Conservation (phyloP, 1,140 invertebrate genomes). For the Magallana gigas region DNA sequence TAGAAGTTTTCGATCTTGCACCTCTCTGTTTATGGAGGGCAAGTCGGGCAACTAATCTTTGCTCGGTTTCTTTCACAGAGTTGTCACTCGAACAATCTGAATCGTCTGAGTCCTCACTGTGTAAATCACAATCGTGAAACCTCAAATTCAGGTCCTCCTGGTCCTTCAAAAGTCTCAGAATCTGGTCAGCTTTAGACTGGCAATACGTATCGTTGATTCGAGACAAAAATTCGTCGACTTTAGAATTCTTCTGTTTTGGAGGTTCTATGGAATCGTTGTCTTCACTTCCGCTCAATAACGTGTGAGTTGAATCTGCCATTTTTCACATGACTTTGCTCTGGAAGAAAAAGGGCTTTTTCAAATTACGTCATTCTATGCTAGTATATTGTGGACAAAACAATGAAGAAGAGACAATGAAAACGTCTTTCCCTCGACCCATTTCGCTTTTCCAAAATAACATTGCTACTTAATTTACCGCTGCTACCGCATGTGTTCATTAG, state of each 20-base stretch:
- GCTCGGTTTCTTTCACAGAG: conserved; percentile 57
- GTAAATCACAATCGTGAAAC: conserved; percentile 50
- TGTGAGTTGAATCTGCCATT: conserved; percentile 37
- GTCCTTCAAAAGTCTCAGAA: conserved; percentile 61
- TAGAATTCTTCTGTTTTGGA: background rate
- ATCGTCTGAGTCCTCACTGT: conserved; percentile 44
- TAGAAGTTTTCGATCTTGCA: conserved; percentile 61
- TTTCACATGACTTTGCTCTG: conserved; percentile 42
- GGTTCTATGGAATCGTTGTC: background rate
- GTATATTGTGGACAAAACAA: background rate
- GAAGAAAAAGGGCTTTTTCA: conserved; percentile 12
- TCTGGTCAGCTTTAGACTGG: conserved; percentile 63
- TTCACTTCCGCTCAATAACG: background rate
- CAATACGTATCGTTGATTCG: conserved; percentile 54
- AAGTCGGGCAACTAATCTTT: conserved; percentile 43
- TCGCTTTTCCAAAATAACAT: background rate
- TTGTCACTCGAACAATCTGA: conserved; percentile 54
- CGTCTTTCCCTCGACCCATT: background rate
- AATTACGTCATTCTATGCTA: background rate
- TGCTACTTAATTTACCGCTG: background rate
- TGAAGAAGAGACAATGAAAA: conserved; percentile 7
- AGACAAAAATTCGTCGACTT: conserved; percentile 50
- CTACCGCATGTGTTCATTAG: conserved; percentile 19
- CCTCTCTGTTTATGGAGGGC: conserved; percentile 57
- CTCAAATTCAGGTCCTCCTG: conserved; percentile 60